Evolutionary conservation across 2,797 vertebrate species (phyloP).

Genomic region (Moxostoma hubbsi): DNA sequence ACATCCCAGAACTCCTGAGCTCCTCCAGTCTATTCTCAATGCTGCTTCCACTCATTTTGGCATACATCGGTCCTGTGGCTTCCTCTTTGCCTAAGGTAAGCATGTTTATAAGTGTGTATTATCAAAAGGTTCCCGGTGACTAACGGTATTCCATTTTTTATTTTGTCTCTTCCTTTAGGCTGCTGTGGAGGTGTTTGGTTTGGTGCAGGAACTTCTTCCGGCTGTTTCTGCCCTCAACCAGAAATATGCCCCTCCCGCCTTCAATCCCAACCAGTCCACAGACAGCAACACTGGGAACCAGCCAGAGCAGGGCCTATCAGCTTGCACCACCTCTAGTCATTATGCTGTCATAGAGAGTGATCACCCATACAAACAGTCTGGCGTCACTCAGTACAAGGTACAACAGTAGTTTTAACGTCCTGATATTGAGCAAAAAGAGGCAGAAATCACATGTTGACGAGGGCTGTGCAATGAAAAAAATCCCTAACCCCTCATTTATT

Average conservation of each 20-base stretch:
- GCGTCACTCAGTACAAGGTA: constrained; percentile 96
- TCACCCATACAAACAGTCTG: constrained; percentile 95
- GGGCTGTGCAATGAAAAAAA: no score
- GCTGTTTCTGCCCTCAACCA: constrained; percentile 97
- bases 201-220: constrained; percentile 95
- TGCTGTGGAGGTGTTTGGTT: constrained; percentile 96
- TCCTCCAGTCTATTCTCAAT: constrained; percentile 98
- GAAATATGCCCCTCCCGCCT: constrained; percentile 96
- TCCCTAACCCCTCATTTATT: no score
- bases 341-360: constrained; percentile 96
- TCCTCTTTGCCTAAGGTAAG: constrained; percentile 95
- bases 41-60: constrained; percentile 97
- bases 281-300: constrained; percentile 98
- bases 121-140: not conserved
- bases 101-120: not conserved
- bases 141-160: not conserved
- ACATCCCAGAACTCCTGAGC: constrained; percentile 97
- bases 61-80: constrained; percentile 97
- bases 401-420: not conserved
- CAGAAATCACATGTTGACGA: no score
- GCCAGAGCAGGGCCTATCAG: constrained; percentile 94
- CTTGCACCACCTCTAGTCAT: constrained; percentile 96
- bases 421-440: not conserved
- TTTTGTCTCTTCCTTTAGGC: constrained; percentile 76
- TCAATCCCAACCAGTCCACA: constrained; percentile 99